Evolutionary conservation across 53 echinoderm and acorn worm genomes (phyloP), one percentile per base, ranked within the genome.

Genomic region (Holothuria leucospilota): DNA sequence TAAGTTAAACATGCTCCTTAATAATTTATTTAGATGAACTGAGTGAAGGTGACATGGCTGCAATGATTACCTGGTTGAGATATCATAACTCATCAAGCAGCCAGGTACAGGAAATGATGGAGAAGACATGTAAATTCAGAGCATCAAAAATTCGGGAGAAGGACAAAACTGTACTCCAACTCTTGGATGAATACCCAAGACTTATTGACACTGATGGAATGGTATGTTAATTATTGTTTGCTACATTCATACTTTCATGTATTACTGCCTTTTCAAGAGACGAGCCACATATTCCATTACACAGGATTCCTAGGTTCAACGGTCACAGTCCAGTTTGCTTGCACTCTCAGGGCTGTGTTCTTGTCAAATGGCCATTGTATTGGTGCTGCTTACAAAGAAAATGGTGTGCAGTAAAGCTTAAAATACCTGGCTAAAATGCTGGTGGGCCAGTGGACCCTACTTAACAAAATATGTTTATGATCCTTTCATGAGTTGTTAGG

Each of bases 171-270:
- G 68, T 68, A 25, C 68, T n/a, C 30, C 68, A 68, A 68, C 68
- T 68, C 21, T 34, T 68, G 26, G 68, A 68, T 13, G 68, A 68
- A 68, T 68, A 68, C 26, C 68, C 68, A 14, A 68, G 68, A 25
- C 68, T 68, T 68, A 34, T 68, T 68, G 68, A 68, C 26, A 68
- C 68, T 14, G 68, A 68, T 68, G 68, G 68, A 68, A 68, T 68
- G 68, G 68, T 26, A 68, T 25, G 26, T 68, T 68, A n/a, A 20
- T n/a, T 68, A n/a, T n/a, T 68, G 26, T 68, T 68, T 68, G n/a
- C 3, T 16, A 23, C 26, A n/a, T 11, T 26, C 26, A 68, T 68
- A 68, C 8, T 68, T n/a, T 68, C 28, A 3, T 68, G 68, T 34
- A 26, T 68, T 68, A 68, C 68, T 68, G 68, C 28, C 68, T 29